A percentile compares a stretch with the other conserved stretches of the same genome.
phyloP scores from a whole-genome alignment of 2,888 invertebrate genomes.

The Ceramica pisi region DNA sequence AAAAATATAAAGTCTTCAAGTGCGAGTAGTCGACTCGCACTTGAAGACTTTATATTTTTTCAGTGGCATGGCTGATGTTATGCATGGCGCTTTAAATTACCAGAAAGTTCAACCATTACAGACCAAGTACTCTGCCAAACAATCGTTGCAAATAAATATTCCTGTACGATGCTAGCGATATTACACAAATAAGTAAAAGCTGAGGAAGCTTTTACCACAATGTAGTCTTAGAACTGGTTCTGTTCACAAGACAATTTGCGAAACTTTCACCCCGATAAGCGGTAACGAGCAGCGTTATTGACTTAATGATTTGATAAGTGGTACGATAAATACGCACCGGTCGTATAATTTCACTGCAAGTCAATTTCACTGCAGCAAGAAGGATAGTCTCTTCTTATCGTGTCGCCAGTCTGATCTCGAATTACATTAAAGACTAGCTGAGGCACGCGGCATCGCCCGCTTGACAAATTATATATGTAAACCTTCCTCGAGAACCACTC shows the following conservation, averaged over 20 bases:
- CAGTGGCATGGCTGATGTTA: neutral
- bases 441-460: no score
- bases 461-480: no score
- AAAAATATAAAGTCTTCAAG: no score
- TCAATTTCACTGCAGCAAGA: slow-evolving; percentile 29
- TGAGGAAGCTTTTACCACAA: slow-evolving; percentile 7
- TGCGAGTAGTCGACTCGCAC: no score
- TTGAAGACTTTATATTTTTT: no score
- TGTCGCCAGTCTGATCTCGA: slow-evolving; percentile 14
- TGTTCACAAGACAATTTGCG: slow-evolving; percentile 36
- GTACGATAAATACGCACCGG: slow-evolving; percentile 44
- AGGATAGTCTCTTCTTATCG: slow-evolving; percentile 30
- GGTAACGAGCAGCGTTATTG: slow-evolving; percentile 42
- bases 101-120: neutral
- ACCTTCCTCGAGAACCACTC: no score
- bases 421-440: slow-evolving; percentile 4
- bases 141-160: neutral
- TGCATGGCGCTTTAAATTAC: no score
- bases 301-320: slow-evolving; percentile 49
- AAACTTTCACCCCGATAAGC: slow-evolving; percentile 52
- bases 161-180: neutral
- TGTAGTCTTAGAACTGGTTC: slow-evolving; percentile 45
- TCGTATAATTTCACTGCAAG: slow-evolving; percentile 48
- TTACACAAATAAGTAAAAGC: slow-evolving; percentile 7
- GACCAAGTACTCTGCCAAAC: neutral